A percentile compares a stretch with the other conserved stretches of the same genome.
These are phyloP conservation scores for Dynastes tityus DNA, from an alignment of 2,888 invertebrate genomes.

Conservation along the genomic window DNA sequence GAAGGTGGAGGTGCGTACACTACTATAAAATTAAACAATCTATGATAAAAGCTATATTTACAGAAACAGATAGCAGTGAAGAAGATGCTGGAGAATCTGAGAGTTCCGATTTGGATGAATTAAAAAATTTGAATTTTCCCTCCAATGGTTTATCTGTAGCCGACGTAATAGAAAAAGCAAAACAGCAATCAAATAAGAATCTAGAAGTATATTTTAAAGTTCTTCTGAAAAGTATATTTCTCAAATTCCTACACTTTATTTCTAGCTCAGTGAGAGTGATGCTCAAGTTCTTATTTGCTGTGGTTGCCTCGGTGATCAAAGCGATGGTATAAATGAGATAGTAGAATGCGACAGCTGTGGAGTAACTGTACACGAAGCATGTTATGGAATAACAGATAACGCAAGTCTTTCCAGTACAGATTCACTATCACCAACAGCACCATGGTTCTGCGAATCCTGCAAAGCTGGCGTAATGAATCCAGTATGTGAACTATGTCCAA, in stretches of 20 bases:
- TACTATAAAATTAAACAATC: not conserved
- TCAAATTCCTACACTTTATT: slow-evolving; percentile 28
- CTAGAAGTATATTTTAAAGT: slow-evolving; percentile 58
- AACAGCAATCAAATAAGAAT: slow-evolving; percentile 69
- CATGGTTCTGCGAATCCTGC: slow-evolving; percentile 99
- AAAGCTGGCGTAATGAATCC: slow-evolving; percentile 92
- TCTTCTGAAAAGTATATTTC: slow-evolving; percentile 1
- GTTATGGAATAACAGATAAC: slow-evolving; percentile 95
- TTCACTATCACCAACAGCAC: slow-evolving; percentile 96
- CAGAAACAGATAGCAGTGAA: slow-evolving; percentile 60
- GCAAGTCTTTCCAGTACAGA: slow-evolving; percentile 94
- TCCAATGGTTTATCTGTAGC: slow-evolving; percentile 69
- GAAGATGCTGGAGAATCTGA: slow-evolving; percentile 68
- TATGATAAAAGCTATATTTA: slow-evolving; percentile 28
- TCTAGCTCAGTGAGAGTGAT: slow-evolving; percentile 70
- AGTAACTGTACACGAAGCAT: slow-evolving; percentile 97
- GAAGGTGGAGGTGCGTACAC: slow-evolving; percentile 68
- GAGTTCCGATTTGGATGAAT: slow-evolving; percentile 64
- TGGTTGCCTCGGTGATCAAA: slow-evolving; percentile 93
- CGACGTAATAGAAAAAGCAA: slow-evolving; percentile 73
- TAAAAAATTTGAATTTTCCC: slow-evolving; percentile 65
- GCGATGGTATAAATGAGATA: slow-evolving; percentile 95
- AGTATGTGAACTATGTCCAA: slow-evolving; percentile 96
- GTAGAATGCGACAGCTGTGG: slow-evolving; percentile 98
- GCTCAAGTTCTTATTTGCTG: slow-evolving; percentile 89